Conservation (phyloP, 2,888 invertebrate genomes). For the Epistrophe grossulariae region DNA sequence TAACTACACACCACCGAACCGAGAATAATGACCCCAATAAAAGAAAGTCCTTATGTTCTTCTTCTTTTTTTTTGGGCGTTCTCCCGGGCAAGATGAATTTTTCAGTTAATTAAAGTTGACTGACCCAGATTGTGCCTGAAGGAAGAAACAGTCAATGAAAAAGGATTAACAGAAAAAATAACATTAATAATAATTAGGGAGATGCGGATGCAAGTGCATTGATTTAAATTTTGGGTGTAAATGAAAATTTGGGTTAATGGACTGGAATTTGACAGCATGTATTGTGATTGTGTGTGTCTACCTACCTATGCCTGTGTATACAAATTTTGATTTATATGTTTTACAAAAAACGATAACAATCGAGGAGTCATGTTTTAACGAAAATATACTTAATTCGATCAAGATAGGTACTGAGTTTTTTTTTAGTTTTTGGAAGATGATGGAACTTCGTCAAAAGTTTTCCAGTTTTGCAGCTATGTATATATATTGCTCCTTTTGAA, state of each 20-base stretch:
- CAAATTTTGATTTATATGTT: slow-evolving; percentile 20
- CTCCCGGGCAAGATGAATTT: slow-evolving; percentile 32
- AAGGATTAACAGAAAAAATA: slow-evolving; percentile 7
- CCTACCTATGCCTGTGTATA: not conserved
- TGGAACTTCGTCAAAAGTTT: too few species aligned
- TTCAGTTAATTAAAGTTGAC: slow-evolving; percentile 36
- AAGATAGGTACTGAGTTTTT: not conserved
- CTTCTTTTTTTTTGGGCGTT: not conserved
- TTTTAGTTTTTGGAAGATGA: too few species aligned
- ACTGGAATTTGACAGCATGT: slow-evolving; percentile 37
- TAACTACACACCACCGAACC: slow-evolving; percentile 17
- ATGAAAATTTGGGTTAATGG: slow-evolving; percentile 30
- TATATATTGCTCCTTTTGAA: too few species aligned
- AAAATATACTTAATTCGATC: not conserved
- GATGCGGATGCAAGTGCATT: slow-evolving; percentile 8
- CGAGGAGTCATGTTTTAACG: not conserved
- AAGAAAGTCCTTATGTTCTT: slow-evolving; percentile 32
- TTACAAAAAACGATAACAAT: not conserved
- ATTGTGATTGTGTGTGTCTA: not conserved
- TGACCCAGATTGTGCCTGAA: slow-evolving; percentile 32
- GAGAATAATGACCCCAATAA: slow-evolving; percentile 35
- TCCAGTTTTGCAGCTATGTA: too few species aligned
- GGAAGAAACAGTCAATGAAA: slow-evolving; percentile 18
- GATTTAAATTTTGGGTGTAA: slow-evolving; percentile 39
- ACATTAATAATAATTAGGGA: slow-evolving; percentile 43